Conservation (phyloP, 2,797 vertebrate species). For the Dallia pectoralis region DNA sequence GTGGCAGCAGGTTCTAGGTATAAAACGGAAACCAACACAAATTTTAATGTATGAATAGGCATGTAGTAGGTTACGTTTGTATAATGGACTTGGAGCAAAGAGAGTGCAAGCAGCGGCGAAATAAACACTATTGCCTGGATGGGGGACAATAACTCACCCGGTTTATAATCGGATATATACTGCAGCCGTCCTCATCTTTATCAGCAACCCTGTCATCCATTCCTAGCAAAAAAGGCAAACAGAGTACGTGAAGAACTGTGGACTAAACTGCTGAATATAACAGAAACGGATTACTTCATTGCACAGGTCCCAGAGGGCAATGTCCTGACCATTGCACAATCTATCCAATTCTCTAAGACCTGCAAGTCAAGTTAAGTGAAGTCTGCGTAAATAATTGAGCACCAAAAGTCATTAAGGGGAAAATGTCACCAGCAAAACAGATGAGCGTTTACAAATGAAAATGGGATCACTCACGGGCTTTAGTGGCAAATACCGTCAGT, state of each 20-base stretch:
- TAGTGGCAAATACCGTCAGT: slow-evolving; percentile 22
- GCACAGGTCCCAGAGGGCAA: not conserved
- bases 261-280: not conserved
- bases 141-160: too few species aligned
- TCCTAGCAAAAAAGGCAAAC: slow-evolving; percentile 36
- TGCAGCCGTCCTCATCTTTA: slow-evolving; percentile 64
- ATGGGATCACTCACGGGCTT: not conserved
- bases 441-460: not conserved
- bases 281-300: not conserved
- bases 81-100: not conserved
- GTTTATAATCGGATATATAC: slow-evolving; percentile 44
- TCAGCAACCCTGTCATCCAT: slow-evolving; percentile 70
- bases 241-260: not conserved
- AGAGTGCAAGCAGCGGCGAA: too few species aligned
- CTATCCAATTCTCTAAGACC: not conserved
- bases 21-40: slow-evolving; percentile 1
- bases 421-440: not conserved
- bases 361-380: not conserved
- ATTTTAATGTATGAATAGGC: not conserved
- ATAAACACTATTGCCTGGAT: not conserved
- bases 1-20: slow-evolving; percentile 64
- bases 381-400: not conserved
- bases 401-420: not conserved
- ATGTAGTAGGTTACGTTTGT: not conserved
- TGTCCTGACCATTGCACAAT: not conserved